These are phyloP conservation scores for Nycticebus coucang DNA, from an alignment of 2,113 vertebrate genomes.

Conservation along the genomic window DNA sequence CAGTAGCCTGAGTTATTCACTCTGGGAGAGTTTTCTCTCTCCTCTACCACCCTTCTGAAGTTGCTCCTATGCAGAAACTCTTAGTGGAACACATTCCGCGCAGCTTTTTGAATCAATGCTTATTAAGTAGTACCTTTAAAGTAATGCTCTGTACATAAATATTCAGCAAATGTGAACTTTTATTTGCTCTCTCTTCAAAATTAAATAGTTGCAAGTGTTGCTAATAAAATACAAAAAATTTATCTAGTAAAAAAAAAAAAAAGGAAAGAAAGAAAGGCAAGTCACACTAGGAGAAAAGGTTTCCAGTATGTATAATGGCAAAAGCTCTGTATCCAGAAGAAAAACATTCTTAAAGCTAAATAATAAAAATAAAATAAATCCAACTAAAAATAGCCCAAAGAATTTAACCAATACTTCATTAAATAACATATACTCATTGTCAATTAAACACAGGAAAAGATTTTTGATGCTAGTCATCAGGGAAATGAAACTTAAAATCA, in stretches of 20 bases:
- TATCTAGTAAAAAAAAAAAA: neutral
- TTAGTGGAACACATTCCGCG: too few relatives aligned
- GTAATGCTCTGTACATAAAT: neutral
- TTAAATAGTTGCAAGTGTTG: neutral
- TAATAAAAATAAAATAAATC: neutral
- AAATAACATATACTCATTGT: neutral
- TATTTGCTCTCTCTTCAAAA: neutral
- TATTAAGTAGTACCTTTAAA: neutral
- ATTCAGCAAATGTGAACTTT: neutral
- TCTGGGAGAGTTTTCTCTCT: neutral
- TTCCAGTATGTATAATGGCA: neutral
- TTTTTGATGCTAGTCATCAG: neutral
- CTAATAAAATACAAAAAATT: slow-evolving; percentile 43
- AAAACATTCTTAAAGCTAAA: neutral
- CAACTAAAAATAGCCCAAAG: slow-evolving; percentile 21
- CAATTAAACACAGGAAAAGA: neutral
- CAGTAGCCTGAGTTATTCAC: neutral
- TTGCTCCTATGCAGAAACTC: too few relatives aligned
- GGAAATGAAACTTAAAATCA: slow-evolving; percentile 47
- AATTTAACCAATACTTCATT: neutral
- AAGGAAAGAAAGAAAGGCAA: neutral
- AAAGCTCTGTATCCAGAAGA: neutral
- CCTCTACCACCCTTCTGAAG: neutral
- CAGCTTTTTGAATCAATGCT: neutral
- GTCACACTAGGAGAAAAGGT: neutral